Evolutionary conservation across 2,888 invertebrate species (phyloP), one percentile per base, ranked within the genome.

Genomic region (Stramonita haemastoma): DNA sequence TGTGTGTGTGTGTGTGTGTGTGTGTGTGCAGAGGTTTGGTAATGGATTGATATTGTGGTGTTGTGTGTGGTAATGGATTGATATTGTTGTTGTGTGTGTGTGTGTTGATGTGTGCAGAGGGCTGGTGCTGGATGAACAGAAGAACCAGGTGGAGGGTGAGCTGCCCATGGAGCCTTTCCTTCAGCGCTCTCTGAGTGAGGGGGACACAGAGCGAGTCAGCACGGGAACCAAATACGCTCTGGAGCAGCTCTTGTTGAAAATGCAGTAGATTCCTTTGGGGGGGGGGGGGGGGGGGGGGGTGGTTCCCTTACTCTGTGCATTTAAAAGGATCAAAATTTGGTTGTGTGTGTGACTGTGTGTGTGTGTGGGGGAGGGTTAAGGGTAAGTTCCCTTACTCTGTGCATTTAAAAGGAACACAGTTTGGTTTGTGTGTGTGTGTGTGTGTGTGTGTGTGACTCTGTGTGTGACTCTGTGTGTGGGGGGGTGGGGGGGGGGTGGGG

Each of bases 211-310:
- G 46, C 70, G 88, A 88, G 88, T 88, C 0, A 88, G 88, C 88
- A 88, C 88, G 13, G 88, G 88, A n/a, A 88, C 88, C 36, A 88
- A 88, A 70, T 88, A 88, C 60, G 88, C 83, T n/a, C 70, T 86
- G 5, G 56, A 89, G 32, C 86, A 89, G 73, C 86, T 73, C 19
- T 81, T 86, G 15, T 79, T 89, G 79, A 89, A 86, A 77, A 79
- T 17, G 36, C 13, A 83, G 81, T 83, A 46, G 26, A 36, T 19
- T 36, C n/a, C n/a, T n/a, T n/a, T n/a, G n/a, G n/a, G n/a, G n/a
- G n/a, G n/a, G n/a, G n/a, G n/a, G n/a, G n/a, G 2, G 46, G 46
- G 46, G 46, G 2, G 46, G 46, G 46, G 46, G 2, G 46, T 2
- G 8, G 46, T 46, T 46, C 8, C 8, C 8, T 2, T 46, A 46